These are phyloP conservation scores for Dasysyrphus albostriatus DNA, from an alignment of 2,888 invertebrate species.

Conservation along the genomic window DNA sequence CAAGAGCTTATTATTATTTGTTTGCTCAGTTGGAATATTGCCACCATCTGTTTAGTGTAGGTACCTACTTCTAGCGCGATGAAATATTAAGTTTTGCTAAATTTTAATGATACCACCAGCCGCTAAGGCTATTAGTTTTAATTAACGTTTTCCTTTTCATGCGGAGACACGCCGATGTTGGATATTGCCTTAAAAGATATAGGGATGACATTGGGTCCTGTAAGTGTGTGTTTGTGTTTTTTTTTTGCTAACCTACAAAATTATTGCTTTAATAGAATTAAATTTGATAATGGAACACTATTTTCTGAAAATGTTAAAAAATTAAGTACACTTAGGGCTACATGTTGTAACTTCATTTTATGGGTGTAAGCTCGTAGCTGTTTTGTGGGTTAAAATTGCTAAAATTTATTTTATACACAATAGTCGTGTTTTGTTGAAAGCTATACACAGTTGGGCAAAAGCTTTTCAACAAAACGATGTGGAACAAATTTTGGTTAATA, in stretches of 20 bases:
- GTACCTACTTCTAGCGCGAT: neutral
- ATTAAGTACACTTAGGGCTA: too few species aligned
- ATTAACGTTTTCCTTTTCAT: constrained; percentile 18
- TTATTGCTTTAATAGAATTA: too few species aligned
- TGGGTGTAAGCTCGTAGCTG: too few species aligned
- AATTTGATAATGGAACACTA: too few species aligned
- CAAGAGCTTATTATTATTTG: neutral
- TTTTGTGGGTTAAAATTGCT: too few species aligned
- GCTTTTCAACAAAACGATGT: too few species aligned
- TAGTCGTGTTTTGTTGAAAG: too few species aligned
- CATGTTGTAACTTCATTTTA: too few species aligned
- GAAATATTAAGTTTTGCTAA: constrained; percentile 24
- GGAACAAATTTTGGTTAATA: too few species aligned
- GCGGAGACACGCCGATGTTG: neutral
- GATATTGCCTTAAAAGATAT: neutral
- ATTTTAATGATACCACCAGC: constrained; percentile 2
- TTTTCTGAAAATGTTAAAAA: too few species aligned
- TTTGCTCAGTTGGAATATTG: constrained; percentile 15
- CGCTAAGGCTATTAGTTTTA: constrained; percentile 13
- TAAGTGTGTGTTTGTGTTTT: neutral
- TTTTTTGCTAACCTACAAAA: neutral
- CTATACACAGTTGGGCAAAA: too few species aligned
- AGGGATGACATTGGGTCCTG: neutral
- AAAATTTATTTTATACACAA: too few species aligned
- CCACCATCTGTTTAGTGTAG: constrained; percentile 13